Percentiles rank a stretch among this genome's conserved stretches.
phyloP scores from a whole-genome alignment of 1,140 invertebrate genomes.

The Pantala flavescens region DNA sequence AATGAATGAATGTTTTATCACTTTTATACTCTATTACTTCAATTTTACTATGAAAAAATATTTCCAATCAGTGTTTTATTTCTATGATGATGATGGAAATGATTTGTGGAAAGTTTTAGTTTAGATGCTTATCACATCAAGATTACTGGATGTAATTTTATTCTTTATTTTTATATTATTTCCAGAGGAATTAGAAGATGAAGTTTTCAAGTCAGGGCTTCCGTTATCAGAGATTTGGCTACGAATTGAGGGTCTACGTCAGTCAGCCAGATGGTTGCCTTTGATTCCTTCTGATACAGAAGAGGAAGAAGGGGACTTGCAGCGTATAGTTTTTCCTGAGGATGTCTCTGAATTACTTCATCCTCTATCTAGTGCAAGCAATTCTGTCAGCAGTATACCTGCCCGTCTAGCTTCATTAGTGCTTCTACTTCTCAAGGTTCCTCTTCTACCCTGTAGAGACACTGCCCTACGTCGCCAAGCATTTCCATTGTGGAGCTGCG shows the following conservation, averaged over 20 bases:
- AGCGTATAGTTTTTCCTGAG: constrained; percentile 47
- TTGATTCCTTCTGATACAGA: constrained; percentile 26
- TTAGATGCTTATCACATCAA: too few relatives aligned
- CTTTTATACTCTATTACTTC: too few relatives aligned
- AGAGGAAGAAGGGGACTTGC: constrained; percentile 36
- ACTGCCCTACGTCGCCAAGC: constrained; percentile 17
- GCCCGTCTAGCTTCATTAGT: constrained; percentile 39
- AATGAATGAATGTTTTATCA: too few relatives aligned
- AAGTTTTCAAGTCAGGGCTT: constrained; percentile 47
- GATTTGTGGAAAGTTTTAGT: too few relatives aligned
- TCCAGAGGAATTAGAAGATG: constrained; percentile 47
- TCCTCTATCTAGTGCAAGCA: constrained; percentile 43
- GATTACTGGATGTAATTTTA: too few relatives aligned
- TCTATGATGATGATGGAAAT: too few relatives aligned
- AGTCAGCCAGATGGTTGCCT: constrained; percentile 48
- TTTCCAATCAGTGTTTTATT: too few relatives aligned
- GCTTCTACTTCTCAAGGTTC: constrained; percentile 45
- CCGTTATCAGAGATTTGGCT: constrained; percentile 56
- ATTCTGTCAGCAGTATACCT: constrained; percentile 33
- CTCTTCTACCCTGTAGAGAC: constrained; percentile 41
- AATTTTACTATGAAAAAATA: too few relatives aligned
- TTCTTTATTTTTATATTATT: constrained; percentile 16
- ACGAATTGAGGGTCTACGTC: constrained; percentile 49
- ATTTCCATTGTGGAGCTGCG: constrained; percentile 11
- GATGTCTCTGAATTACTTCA: constrained; percentile 52